A percentile compares a stretch with the other conserved stretches of the same genome.
Conservation (phyloP, 30 jellyfish, hydroid and myxozoan species). For the Aurelia aurita complex sp. Pacific region DNA sequence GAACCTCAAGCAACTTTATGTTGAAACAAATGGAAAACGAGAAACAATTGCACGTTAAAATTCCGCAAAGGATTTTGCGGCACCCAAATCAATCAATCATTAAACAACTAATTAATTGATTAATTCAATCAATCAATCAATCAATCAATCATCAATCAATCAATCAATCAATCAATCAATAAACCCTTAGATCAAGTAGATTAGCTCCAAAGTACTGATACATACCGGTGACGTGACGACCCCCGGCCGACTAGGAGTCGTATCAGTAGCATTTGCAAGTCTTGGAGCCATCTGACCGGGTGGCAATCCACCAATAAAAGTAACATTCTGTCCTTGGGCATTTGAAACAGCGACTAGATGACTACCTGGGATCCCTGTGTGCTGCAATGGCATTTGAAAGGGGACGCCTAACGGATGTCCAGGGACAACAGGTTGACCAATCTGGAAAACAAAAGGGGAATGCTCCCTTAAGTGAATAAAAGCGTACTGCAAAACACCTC, state of each 20-base stretch:
- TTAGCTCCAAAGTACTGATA: background rate
- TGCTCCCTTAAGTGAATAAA: no score
- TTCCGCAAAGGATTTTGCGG: no score
- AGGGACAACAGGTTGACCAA: conserved; percentile 46
- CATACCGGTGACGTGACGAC: conserved; percentile 49
- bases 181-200: no score
- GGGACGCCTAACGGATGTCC: conserved; percentile 56
- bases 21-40: no score
- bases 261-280: conserved; percentile 28
- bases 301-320: conserved; percentile 43
- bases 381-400: conserved; percentile 50
- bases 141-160: no score
- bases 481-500: no score
- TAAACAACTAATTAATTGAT: no score
- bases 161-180: no score
- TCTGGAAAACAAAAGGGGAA: background rate
- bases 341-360: conserved; percentile 43
- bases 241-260: conserved; percentile 34
- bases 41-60: no score
- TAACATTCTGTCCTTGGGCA: background rate
- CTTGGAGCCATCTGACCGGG: conserved; percentile 31
- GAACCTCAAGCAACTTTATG: no score
- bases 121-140: no score
- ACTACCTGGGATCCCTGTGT: conserved; percentile 53
- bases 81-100: no score